phyloP scores from a whole-genome alignment of 1,140 invertebrate species.

The Penaeus chinensis region DNA sequence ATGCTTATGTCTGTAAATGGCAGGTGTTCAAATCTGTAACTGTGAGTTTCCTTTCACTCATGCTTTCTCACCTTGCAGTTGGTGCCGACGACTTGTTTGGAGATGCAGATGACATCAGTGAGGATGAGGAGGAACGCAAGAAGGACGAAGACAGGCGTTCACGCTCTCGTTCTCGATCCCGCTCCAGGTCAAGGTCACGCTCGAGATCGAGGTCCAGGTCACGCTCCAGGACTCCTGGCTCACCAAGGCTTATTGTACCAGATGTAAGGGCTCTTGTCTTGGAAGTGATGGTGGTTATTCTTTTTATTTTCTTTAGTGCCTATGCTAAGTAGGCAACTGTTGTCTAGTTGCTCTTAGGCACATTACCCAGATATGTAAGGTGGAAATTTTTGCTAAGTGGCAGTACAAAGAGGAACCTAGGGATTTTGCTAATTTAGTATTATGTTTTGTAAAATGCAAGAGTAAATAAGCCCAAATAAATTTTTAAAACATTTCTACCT shows the following conservation, averaged over 20 bases:
- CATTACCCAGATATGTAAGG: too few relatives aligned
- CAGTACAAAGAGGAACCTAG: too few relatives aligned
- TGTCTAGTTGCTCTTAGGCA: too few relatives aligned
- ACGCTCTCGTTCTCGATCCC: constrained; percentile 4
- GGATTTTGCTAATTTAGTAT: too few relatives aligned
- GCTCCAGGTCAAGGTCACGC: constrained; percentile 36
- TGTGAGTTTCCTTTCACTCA: too few relatives aligned
- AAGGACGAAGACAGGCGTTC: neutral
- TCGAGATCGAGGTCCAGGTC: constrained; percentile 36
- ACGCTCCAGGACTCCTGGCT: constrained; percentile 16
- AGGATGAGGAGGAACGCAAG: constrained; percentile 64
- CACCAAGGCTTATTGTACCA: constrained; percentile 28
- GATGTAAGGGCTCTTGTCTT: constrained; percentile 26
- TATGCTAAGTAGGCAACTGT: too few relatives aligned
- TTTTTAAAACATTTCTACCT: neutral
- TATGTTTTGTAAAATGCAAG: neutral
- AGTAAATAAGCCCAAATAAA: neutral
- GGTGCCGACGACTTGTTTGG: constrained; percentile 87
- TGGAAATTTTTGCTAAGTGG: too few relatives aligned
- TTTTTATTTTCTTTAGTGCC: neutral
- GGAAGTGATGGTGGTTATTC: too few relatives aligned
- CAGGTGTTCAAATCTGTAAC: too few relatives aligned
- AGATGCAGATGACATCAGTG: constrained; percentile 91
- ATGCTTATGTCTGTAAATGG: too few relatives aligned
- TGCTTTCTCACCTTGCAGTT: constrained; percentile 48